Conservation (phyloP, 1,140 invertebrate species). For the Calycopis cecrops region DNA sequence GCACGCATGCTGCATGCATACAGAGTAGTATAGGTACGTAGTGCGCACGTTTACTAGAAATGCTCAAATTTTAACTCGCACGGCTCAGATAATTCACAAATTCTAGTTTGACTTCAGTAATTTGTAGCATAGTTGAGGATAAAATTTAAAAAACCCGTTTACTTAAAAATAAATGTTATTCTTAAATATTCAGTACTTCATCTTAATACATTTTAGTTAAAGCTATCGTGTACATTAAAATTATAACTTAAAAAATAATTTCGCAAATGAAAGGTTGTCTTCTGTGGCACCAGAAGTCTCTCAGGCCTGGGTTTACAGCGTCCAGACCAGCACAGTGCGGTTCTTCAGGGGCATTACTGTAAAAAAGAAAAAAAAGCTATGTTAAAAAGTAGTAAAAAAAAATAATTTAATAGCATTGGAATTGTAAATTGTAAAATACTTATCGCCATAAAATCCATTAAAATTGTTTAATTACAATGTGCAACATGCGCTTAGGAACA, state of each 20-base stretch:
- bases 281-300: constrained; percentile 53
- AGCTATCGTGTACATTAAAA: background rate
- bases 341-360: constrained; percentile 38
- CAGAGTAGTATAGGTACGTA: no score
- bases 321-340: constrained; percentile 53
- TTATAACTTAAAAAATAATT: constrained; percentile 15
- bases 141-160: background rate
- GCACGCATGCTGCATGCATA: no score
- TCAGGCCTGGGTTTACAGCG: constrained; percentile 38
- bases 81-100: no score
- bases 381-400: background rate
- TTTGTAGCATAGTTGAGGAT: background rate
- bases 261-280: constrained; percentile 48
- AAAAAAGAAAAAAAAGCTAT: constrained; percentile 13
- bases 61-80: no score
- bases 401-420: no score
- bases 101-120: no score
- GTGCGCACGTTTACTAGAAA: no score
- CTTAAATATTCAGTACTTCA: constrained; percentile 4
- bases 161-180: background rate
- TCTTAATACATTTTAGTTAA: constrained; percentile 7
- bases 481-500: background rate
- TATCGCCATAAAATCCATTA: background rate
- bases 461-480: background rate
- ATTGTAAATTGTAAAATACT: no score